A percentile compares a stretch with the other conserved stretches of the same genome.
Conservation (phyloP, 2,888 invertebrate species). For the Chydorus sphaericus region DNA sequence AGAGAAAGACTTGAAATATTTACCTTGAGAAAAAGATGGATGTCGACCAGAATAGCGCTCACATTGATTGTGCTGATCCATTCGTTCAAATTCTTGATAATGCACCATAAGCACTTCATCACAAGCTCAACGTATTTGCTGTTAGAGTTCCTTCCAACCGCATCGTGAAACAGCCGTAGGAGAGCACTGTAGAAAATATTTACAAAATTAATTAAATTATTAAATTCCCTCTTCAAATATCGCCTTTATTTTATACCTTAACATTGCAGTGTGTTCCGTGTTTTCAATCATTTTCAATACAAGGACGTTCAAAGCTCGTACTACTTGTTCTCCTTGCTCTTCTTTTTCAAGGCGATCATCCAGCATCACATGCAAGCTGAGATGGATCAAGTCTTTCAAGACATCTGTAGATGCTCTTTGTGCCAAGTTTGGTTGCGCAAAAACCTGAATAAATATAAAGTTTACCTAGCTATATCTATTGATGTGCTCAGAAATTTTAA, state of each 20-base stretch:
- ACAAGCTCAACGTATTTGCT: constrained; percentile 54
- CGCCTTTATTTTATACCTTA: constrained; percentile 46
- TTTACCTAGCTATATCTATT: no score
- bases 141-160: constrained; percentile 41
- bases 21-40: constrained; percentile 72
- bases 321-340: constrained; percentile 47
- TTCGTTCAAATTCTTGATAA: constrained; percentile 68
- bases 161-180: constrained; percentile 73
- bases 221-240: constrained; percentile 12
- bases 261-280: constrained; percentile 46
- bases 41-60: constrained; percentile 47
- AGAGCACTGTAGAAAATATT: constrained; percentile 49
- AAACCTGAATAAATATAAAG: constrained; percentile 13
- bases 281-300: constrained; percentile 58
- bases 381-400: constrained; percentile 52
- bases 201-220: constrained; percentile 1
- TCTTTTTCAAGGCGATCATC: constrained; percentile 46
- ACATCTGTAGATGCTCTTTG: constrained; percentile 48
- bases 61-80: constrained; percentile 41
- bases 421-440: constrained; percentile 39
- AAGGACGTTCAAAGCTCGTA: constrained; percentile 56
- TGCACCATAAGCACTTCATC: constrained; percentile 91
- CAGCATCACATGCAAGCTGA: constrained; percentile 55
- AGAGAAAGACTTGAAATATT: constrained; percentile 9
- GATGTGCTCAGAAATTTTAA: no score